Conservation (phyloP, 2,113 vertebrate genomes). For the Sturnus vulgaris region DNA sequence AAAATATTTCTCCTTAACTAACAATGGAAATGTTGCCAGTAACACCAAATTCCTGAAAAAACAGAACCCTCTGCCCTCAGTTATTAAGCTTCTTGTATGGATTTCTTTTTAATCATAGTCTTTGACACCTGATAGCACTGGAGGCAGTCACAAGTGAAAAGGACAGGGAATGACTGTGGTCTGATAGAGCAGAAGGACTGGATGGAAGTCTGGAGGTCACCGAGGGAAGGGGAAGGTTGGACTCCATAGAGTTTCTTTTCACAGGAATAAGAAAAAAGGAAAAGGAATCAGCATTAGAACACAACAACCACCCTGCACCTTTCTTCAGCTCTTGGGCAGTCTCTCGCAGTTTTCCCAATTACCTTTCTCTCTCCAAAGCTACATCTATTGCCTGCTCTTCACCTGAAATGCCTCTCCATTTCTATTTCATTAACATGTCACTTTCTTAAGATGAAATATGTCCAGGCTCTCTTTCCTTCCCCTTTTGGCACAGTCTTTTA, state of each 20-base stretch:
- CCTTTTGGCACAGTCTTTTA: background rate
- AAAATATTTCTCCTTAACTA: background rate
- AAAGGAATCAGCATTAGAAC: background rate
- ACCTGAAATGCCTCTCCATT: background rate
- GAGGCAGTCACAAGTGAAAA: background rate
- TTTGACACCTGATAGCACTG: background rate
- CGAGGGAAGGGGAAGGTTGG: accelerated
- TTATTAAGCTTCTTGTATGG: background rate
- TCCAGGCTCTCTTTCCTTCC: background rate
- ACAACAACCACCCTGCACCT: background rate
- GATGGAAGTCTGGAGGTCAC: background rate
- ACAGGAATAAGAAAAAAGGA: background rate
- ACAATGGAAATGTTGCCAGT: background rate
- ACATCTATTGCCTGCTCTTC: background rate
- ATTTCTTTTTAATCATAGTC: background rate
- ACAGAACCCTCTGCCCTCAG: background rate
- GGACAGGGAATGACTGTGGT: background rate
- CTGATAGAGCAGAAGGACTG: background rate
- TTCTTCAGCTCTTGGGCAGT: background rate
- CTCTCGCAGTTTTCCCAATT: background rate
- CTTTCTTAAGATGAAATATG: background rate
- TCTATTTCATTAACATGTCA: background rate
- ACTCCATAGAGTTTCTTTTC: background rate
- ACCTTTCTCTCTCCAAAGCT: background rate
- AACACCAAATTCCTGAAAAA: background rate